phyloP scores from a whole-genome alignment of 2,888 invertebrate genomes.

The Drosophila percnosoma region DNA sequence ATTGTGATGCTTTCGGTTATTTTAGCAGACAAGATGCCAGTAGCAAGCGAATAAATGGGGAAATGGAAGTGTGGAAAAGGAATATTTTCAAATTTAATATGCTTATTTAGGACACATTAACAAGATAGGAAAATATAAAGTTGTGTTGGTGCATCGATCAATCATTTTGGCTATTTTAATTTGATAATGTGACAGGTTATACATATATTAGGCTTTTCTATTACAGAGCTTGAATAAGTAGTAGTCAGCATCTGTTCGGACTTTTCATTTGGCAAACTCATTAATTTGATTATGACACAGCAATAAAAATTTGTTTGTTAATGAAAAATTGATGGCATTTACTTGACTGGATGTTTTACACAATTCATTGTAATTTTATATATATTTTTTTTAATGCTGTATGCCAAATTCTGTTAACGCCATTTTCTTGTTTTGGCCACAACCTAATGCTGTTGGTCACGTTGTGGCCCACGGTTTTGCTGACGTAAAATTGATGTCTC shows the following conservation, averaged over 20 bases:
- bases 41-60: neutral
- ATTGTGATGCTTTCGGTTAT: neutral
- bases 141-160: constrained; percentile 14
- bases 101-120: neutral
- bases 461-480: constrained; percentile 2
- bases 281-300: constrained; percentile 73
- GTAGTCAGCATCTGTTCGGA: constrained; percentile 9
- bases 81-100: neutral
- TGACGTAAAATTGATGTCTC: constrained; percentile 54
- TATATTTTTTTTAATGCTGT: constrained; percentile 18
- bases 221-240: neutral
- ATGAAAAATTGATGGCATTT: constrained; percentile 61
- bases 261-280: constrained; percentile 46
- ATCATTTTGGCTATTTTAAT: constrained; percentile 35
- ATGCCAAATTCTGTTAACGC: constrained; percentile 56
- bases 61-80: neutral
- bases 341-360: constrained; percentile 29
- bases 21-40: neutral
- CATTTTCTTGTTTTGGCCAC: constrained; percentile 41
- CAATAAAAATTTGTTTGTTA: constrained; percentile 55
- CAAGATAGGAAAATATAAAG: neutral
- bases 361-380: constrained; percentile 28
- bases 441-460: constrained; percentile 42
- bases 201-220: neutral
- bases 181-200: constrained; percentile 29